A percentile compares a stretch with the other conserved stretches of the same genome.
Conservation (phyloP, 2,888 invertebrate species). For the Idaea biselata region DNA sequence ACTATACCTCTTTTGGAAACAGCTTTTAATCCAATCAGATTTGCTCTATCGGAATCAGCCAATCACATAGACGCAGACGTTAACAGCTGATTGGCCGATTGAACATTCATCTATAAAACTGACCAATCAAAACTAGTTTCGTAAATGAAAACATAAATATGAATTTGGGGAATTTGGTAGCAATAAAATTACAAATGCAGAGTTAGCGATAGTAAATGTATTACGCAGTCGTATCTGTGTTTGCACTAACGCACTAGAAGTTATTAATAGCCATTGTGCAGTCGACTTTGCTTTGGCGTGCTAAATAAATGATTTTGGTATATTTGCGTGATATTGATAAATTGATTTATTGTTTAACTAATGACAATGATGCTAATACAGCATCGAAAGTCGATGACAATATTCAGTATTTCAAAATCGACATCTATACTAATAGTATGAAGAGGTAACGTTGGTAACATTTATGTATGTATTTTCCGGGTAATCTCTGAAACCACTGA, state of each 20-base stretch:
- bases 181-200: background rate
- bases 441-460: no score
- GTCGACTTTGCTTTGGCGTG: background rate
- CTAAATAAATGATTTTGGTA: background rate
- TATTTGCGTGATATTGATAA: background rate
- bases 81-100: background rate
- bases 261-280: background rate
- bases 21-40: background rate
- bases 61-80: background rate
- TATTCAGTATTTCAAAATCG: no score
- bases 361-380: background rate
- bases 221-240: background rate
- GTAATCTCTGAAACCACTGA: no score
- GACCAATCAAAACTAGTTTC: background rate
- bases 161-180: background rate
- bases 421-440: no score
- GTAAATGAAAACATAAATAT: background rate
- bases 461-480: no score
- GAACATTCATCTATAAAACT: background rate
- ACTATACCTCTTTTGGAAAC: background rate
- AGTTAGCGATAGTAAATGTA: background rate
- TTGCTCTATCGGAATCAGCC: background rate
- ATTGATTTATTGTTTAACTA: background rate
- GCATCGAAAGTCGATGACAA: background rate
- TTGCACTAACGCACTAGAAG: background rate